Evolutionary conservation across 2,113 vertebrate genomes (phyloP).

Genomic region (Edolisoma coerulescens): DNA sequence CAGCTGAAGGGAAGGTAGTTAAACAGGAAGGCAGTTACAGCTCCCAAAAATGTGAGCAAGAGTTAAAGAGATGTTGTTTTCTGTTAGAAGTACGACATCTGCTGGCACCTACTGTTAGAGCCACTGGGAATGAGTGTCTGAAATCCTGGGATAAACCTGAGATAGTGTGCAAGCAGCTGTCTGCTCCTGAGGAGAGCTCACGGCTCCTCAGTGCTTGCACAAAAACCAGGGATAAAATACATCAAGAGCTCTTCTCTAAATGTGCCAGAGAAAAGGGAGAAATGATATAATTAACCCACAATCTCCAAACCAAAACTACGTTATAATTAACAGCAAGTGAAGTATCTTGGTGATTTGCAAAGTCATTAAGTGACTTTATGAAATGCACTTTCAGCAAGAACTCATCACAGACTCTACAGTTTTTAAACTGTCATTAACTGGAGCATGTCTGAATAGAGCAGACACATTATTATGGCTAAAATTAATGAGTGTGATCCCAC

Average conservation of each 20-base stretch:
- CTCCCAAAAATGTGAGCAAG: not conserved
- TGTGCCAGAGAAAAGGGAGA: not conserved
- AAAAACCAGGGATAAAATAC: not conserved
- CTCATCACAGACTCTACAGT: not conserved
- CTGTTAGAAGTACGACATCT: slow-evolving; percentile 17
- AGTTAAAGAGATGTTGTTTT: not conserved
- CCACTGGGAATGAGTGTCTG: not conserved
- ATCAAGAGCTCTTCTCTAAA: not conserved
- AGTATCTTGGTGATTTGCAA: not conserved
- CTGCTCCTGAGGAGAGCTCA: not conserved
- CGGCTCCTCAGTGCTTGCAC: not conserved
- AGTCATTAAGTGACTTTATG: not conserved
- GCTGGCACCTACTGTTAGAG: slow-evolving; percentile 1
- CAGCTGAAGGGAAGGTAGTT: not conserved
- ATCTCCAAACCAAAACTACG: not conserved
- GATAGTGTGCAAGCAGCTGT: not conserved
- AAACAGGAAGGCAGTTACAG: not conserved
- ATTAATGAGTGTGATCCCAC: not conserved
- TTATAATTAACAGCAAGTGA: not conserved
- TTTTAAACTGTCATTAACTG: not conserved
- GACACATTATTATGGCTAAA: not conserved
- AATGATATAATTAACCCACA: not conserved
- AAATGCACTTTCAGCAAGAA: not conserved
- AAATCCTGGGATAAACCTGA: not conserved
- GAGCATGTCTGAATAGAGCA: not conserved